These are phyloP conservation scores for Lissocephala sabroskyi DNA, from an alignment of 2,888 invertebrate genomes.

Conservation along the genomic window DNA sequence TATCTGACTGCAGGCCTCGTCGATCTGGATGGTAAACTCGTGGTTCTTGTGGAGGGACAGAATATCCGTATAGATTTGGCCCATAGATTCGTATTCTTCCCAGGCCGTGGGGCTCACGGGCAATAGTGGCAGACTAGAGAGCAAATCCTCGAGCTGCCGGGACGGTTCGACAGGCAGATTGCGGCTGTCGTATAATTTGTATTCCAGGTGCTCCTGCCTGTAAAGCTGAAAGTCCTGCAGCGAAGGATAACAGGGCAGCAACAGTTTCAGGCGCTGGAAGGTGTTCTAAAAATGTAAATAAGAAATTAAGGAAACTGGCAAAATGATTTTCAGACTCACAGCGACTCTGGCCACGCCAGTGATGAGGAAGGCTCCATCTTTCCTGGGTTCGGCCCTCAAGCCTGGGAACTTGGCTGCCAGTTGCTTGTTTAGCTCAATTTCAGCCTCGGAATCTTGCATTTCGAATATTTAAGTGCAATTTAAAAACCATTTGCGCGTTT, in stretches of 20 bases:
- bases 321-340: constrained; percentile 2
- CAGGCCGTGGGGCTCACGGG: not conserved
- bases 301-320: not conserved
- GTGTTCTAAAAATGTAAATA: constrained; percentile 17
- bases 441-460: too few relatives aligned
- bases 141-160: constrained; percentile 45
- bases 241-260: constrained; percentile 53
- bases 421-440: constrained; percentile 5
- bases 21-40: constrained; percentile 46
- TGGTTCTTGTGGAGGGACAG: constrained; percentile 40
- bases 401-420: constrained; percentile 32
- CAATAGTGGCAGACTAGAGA: constrained; percentile 36
- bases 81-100: not conserved
- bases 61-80: constrained; percentile 56
- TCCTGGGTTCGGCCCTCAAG: constrained; percentile 8
- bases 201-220: constrained; percentile 33
- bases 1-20: constrained; percentile 40
- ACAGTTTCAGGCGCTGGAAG: constrained; percentile 43
- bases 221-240: constrained; percentile 35
- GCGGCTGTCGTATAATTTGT: constrained; percentile 21
- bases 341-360: constrained; percentile 24
- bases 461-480: too few relatives aligned
- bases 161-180: constrained; percentile 27
- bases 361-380: constrained; percentile 12
- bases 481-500: too few relatives aligned